Evolutionary conservation across 2,113 vertebrate species (phyloP), one percentile per base, ranked within the genome.

Genomic region (Stictonetta naevosa): DNA sequence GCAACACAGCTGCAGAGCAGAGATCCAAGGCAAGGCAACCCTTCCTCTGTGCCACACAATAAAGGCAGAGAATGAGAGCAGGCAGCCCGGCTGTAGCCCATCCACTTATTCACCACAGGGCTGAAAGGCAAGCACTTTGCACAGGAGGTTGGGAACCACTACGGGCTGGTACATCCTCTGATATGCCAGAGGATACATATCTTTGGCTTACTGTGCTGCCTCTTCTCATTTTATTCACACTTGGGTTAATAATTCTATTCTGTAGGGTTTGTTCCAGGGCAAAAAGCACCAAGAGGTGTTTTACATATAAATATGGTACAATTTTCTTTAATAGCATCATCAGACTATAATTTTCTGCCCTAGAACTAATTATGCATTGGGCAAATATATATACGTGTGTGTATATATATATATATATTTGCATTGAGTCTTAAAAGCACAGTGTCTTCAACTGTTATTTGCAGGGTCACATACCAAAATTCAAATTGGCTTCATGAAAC

Each of bases 271-370:
- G 33, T 60, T 83, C 48, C 34, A 69, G 82, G 4, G 52, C 34
- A 86, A 40, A 95, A 87, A 97, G 73, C 36, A 94, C 91, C 68
- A 94, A 79, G 83, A 95, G 50, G 40, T 50, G 7, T 48, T 81
- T 96, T 76, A 82, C 55, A 63, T 71, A 44, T 52, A 95, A 92
- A 94, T 62, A 38, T 18, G 71, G n/a, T 58, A 46, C 53, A 69
- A 86, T 25, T 63, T 75, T 67, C 12, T 81, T 62, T 25, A 82
- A 82, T 58, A 73, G 75, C 25, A 79, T 52, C 23, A 79, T 34
- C 53, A 64, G 29, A 20, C 29, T 63, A 77, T 82, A 88, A 20
- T 18, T 42, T 83, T 92, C 75, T 91, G 26, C 75, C 64, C 53
- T 84, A n/a, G 11, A 90, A 88, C 4, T 34, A 93, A 28, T 72